These are phyloP conservation scores for Zaprionus kolodkinae DNA, from an alignment of 1,140 invertebrate genomes.

Conservation along the genomic window DNA sequence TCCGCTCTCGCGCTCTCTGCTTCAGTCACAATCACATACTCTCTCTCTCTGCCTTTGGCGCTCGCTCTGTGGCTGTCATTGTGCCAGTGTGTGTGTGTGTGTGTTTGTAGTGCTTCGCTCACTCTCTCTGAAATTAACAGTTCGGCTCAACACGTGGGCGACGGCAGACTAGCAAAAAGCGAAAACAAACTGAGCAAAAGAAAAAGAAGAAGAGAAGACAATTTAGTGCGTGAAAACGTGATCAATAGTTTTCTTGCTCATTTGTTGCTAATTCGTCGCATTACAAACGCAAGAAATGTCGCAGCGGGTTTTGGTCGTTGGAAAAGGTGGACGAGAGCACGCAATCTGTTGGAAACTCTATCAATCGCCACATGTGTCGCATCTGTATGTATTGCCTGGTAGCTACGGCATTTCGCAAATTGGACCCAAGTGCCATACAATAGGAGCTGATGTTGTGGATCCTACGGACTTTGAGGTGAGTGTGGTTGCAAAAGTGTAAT, in stretches of 20 bases:
- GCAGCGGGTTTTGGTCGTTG: constrained; percentile 92
- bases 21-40: too few relatives aligned
- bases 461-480: constrained; percentile 89
- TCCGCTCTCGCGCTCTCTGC: background rate
- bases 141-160: constrained; percentile 63
- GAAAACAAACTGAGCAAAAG: constrained; percentile 36
- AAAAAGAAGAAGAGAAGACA: background rate
- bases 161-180: constrained; percentile 11
- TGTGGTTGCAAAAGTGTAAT: constrained; percentile 35
- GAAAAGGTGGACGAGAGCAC: constrained; percentile 97
- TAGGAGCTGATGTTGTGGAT: constrained; percentile 85
- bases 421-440: constrained; percentile 87
- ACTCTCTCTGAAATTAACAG: constrained; percentile 13
- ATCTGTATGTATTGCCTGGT: constrained; percentile 94
- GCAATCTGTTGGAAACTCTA: constrained; percentile 96
- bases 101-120: constrained; percentile 2
- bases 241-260: constrained; percentile 19
- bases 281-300: constrained; percentile 56
- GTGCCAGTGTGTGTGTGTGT: background rate
- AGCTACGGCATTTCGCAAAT: constrained; percentile 92
- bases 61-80: constrained; percentile 4
- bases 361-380: constrained; percentile 89
- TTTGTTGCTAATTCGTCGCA: background rate
- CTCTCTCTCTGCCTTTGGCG: constrained; percentile 15
- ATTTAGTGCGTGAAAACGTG: constrained; percentile 49